A percentile compares a stretch with the other conserved stretches of the same genome.
phyloP scores from a whole-genome alignment of 2,888 invertebrate species.

The Panzeria rudis region DNA sequence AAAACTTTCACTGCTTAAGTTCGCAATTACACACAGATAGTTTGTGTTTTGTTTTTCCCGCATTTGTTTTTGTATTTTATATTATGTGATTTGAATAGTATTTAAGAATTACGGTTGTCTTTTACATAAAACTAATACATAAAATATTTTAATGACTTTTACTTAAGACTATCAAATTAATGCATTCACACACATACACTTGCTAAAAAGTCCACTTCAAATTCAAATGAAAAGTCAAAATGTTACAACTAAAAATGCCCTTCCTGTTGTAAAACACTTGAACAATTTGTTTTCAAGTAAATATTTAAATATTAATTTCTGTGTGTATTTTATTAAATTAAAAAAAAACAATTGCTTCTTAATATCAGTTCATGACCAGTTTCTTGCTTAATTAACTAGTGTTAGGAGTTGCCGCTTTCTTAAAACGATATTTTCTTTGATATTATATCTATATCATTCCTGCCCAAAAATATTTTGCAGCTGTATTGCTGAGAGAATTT shows the following conservation, averaged over 20 bases:
- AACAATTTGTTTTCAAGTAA: constrained; percentile 40
- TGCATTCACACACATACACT: not conserved
- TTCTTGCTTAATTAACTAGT: not conserved
- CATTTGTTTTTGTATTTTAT: too few species aligned
- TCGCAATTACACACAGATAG: too few species aligned
- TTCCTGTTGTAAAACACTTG: constrained; percentile 14
- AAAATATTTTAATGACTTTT: constrained; percentile 2
- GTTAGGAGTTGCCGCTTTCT: not conserved
- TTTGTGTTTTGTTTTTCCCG: too few species aligned
- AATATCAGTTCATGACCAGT: not conserved
- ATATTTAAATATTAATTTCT: not conserved
- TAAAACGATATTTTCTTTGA: too few species aligned
- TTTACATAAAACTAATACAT: not conserved
- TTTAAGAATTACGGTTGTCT: too few species aligned
- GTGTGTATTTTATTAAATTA: not conserved
- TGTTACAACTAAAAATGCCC: not conserved
- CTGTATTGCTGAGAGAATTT: too few species aligned
- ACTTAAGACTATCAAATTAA: not conserved
- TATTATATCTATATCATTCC: too few species aligned
- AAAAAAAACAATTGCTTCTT: not conserved
- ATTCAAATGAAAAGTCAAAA: constrained; percentile 36
- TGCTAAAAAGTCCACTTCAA: not conserved
- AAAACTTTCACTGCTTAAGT: too few species aligned
- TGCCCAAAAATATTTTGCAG: too few species aligned
- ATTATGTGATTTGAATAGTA: too few species aligned